Evolutionary conservation across 53 echinoderm and acorn worm species (phyloP).

Genomic region (Mesocentrotus franciscanus): DNA sequence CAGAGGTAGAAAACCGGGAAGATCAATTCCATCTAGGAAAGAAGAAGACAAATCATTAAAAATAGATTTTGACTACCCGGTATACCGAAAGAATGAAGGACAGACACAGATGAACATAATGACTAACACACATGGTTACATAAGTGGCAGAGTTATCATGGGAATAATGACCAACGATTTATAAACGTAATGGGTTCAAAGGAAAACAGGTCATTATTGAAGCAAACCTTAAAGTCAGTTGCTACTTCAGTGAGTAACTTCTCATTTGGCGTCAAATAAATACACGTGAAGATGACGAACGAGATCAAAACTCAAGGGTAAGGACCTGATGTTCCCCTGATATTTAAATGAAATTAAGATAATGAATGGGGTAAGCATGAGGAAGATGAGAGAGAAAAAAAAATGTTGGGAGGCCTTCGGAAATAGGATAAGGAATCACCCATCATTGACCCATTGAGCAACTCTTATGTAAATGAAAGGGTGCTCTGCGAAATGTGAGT

Average conservation of each 20-base stretch:
- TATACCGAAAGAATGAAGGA: background rate
- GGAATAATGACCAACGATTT: conserved; percentile 12
- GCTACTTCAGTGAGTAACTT: background rate
- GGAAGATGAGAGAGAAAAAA: background rate
- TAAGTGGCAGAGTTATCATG: background rate
- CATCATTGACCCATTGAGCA: conserved; percentile 55
- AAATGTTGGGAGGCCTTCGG: conserved; percentile 16
- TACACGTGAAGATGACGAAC: conserved; percentile 21
- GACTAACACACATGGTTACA: background rate
- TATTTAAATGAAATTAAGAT: conserved; percentile 4
- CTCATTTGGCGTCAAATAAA: background rate
- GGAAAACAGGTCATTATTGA: background rate
- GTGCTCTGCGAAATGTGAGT: background rate
- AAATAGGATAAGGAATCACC: conserved; percentile 58
- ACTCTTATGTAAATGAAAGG: conserved; percentile 42
- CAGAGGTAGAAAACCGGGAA: background rate
- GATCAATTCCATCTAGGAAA: background rate
- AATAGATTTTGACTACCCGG: background rate
- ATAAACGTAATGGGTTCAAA: conserved; percentile 1
- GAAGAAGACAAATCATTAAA: background rate
- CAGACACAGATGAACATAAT: background rate
- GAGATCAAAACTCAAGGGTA: conserved; percentile 46
- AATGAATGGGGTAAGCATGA: conserved; percentile 25
- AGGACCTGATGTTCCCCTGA: conserved; percentile 29
- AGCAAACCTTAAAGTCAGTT: background rate